These are phyloP conservation scores for Gnathonemus echidnorhynchus DNA, from an alignment of 2,113 vertebrate species.

Conservation along the genomic window DNA sequence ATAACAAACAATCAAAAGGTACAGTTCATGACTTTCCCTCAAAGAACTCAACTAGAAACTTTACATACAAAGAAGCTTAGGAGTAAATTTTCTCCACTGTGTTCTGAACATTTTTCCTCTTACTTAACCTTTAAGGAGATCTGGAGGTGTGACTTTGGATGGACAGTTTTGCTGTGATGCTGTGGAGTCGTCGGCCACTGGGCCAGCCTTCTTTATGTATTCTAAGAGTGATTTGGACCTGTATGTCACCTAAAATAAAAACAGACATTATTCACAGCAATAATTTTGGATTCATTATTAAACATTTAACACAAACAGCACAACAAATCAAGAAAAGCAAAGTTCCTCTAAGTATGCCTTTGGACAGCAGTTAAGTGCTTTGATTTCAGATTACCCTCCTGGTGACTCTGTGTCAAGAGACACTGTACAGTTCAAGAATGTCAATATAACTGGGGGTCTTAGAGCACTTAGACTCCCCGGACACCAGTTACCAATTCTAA, in stretches of 20 bases:
- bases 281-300: not conserved
- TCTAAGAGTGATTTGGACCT: slow-evolving; percentile 56
- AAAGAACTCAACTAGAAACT: not conserved
- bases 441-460: no score
- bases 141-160: not conserved
- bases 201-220: slow-evolving; percentile 38
- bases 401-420: not conserved
- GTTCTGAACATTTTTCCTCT: not conserved
- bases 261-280: not conserved
- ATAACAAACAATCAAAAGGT: not conserved
- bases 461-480: not conserved
- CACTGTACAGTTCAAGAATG: not conserved
- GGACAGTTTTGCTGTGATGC: not conserved
- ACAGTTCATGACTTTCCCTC: not conserved
- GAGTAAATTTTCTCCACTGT: not conserved
- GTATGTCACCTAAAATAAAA: slow-evolving; percentile 62
- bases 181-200: not conserved
- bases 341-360: not conserved
- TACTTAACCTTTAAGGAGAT: not conserved
- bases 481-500: not conserved
- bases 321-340: not conserved
- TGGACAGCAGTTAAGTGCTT: not conserved
- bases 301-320: not conserved
- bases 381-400: not conserved
- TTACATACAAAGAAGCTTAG: not conserved